Evolutionary conservation across 2,797 vertebrate genomes (phyloP).

Genomic region (Gymnoscopelus microlampas): DNA sequence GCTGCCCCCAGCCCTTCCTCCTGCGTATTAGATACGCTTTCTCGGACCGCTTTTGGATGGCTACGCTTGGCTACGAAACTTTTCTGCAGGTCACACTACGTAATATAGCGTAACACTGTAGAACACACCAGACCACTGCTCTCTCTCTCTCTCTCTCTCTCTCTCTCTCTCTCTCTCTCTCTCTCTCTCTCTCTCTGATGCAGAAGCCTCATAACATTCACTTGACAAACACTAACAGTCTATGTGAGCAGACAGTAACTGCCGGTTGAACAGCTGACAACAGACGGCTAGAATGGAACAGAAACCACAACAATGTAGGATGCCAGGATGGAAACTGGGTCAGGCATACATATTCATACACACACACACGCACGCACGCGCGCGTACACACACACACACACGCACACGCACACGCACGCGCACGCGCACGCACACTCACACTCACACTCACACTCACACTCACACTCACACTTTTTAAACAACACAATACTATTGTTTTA

Average conservation of each 20-base stretch:
- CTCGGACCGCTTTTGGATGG: too few relatives aligned
- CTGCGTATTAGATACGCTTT: too few relatives aligned
- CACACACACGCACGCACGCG: background rate
- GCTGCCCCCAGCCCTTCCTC: too few relatives aligned
- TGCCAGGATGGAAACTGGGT: slow-evolving; percentile 51
- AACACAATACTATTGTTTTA: too few relatives aligned
- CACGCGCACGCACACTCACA: background rate
- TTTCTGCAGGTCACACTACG: too few relatives aligned
- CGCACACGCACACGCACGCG: background rate
- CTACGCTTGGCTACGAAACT: too few relatives aligned
- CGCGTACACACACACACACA: slow-evolving; percentile 3
- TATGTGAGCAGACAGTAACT: slow-evolving; percentile 6
- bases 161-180: background rate
- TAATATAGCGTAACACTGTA: too few relatives aligned
- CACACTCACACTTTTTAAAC: background rate
- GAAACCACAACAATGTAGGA: slow-evolving; percentile 33
- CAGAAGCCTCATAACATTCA: too few relatives aligned
- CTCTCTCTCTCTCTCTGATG: background rate
- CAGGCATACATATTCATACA: slow-evolving; percentile 26
- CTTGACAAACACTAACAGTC: background rate
- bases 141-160: background rate
- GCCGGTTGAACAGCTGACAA: slow-evolving; percentile 36
- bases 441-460: slow-evolving; percentile 16
- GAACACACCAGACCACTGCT: background rate
- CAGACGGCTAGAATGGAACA: slow-evolving; percentile 18